These are phyloP conservation scores for Myotis myotis DNA, from an alignment of 2,797 vertebrate species.

Conservation along the genomic window DNA sequence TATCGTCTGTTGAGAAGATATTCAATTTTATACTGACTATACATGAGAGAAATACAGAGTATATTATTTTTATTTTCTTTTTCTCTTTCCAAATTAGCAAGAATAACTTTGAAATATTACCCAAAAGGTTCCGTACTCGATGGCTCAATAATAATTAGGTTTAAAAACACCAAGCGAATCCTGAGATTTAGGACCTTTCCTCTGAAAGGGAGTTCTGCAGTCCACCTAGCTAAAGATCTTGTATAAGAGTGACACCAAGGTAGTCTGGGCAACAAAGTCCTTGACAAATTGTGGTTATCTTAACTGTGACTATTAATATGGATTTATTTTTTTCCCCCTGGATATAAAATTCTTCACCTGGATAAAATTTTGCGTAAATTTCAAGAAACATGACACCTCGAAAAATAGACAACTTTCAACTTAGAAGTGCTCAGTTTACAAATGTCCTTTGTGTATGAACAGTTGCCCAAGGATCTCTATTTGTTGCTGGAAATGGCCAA, in stretches of 20 bases:
- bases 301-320: background rate
- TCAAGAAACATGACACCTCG: background rate
- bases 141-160: background rate
- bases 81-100: constrained; percentile 1
- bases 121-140: background rate
- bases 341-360: background rate
- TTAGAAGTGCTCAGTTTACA: background rate
- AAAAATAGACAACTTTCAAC: constrained; percentile 1
- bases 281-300: background rate
- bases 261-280: background rate
- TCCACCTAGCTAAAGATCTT: background rate
- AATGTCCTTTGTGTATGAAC: background rate
- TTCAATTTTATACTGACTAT: background rate
- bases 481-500: background rate
- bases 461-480: background rate
- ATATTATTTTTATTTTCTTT: background rate
- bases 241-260: background rate
- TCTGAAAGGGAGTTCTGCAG: background rate
- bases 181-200: background rate
- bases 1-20: constrained; percentile 11
- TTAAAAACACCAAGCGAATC: background rate
- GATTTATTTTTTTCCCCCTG: constrained; percentile 12
- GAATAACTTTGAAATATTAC: constrained; percentile 24
- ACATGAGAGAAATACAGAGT: background rate
- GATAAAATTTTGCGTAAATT: constrained; percentile 11